Evolutionary conservation across 1,140 invertebrate species (phyloP), one percentile per base, ranked within the genome.

Genomic region (Battus philenor): DNA sequence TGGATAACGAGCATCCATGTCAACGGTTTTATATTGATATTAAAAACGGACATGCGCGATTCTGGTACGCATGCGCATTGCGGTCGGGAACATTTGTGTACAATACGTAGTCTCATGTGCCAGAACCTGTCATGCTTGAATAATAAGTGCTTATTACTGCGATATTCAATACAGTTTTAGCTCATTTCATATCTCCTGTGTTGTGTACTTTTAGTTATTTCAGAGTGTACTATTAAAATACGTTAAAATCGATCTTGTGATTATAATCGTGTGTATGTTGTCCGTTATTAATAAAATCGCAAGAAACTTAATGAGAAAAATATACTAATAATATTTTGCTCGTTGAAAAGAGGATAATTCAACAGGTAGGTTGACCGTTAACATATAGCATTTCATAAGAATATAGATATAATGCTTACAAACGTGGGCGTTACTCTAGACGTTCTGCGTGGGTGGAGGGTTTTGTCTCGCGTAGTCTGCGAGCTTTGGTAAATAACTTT

Each of bases 401-500:
- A 43, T 56, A 55, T 54, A 47, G 24, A 52, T 56, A 24, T 68
- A 64, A 26, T 33, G 33, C 20, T 54, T 17, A 32, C 16, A 18
- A 24, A 34, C 46, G 77, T 81, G 62, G 77, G 70, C 59, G 74
- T 75, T 71, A 75, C 67, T 68, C 77, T 59, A 78, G 74, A 81
- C 68, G 31, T 27, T 51, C n/a, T 54, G 63, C 59, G 77, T 78
- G 63, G 77, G 74, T 47, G 59, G 57, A 70, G 49, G 55, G 64
- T 69, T 66, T 67, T 54, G 50, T 31, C 33, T 30, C 46, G 54
- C 59, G 59, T 60, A 75, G 66, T 68, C 16, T 3, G n/a, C 46
- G 36, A 38, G 49, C 48, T 59, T 61, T 38, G 39, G 54, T 70
- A n/a, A 18, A 18, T 18, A 16, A 29, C 26, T 29, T 2, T 15